phyloP scores from a whole-genome alignment of 2,888 invertebrate genomes.

The Odontocerum albicorne region DNA sequence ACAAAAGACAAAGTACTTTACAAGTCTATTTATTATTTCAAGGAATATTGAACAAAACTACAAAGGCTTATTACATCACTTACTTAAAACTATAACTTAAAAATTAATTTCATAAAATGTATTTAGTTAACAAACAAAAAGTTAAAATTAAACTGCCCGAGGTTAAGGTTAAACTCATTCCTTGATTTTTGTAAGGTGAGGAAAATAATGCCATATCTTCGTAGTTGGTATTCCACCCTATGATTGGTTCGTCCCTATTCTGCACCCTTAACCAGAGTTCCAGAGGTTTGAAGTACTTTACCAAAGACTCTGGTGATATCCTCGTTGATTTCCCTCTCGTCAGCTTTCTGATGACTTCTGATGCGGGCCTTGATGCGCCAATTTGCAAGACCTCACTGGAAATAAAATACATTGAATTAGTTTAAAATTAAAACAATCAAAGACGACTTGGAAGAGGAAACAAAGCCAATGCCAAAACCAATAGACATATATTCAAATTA shows the following conservation, averaged over 20 bases:
- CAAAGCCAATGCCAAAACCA: too few species aligned
- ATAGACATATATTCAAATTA: not conserved
- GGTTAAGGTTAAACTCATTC: too few species aligned
- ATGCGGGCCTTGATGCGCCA: constrained; percentile 67
- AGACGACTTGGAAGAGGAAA: too few species aligned
- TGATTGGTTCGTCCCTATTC: constrained; percentile 69
- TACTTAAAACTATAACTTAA: too few species aligned
- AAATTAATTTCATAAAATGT: too few species aligned
- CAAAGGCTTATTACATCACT: too few species aligned
- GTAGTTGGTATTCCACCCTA: constrained; percentile 74
- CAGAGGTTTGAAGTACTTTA: constrained; percentile 82
- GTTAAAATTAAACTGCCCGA: too few species aligned
- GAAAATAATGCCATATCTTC: constrained; percentile 66
- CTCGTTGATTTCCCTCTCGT: constrained; percentile 70
- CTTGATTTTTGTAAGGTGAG: constrained; percentile 39
- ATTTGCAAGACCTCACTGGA: constrained; percentile 68
- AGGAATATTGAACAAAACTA: too few species aligned
- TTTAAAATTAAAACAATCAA: too few species aligned
- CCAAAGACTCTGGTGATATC: constrained; percentile 74
- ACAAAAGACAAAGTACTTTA: too few species aligned
- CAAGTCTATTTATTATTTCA: too few species aligned
- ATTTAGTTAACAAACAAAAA: too few species aligned
- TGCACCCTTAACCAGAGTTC: constrained; percentile 75
- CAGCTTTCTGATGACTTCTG: constrained; percentile 70
- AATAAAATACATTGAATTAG: constrained; percentile 30